phyloP scores from a whole-genome alignment of 2,888 invertebrate genomes.

The Macrosiphum euphorbiae region DNA sequence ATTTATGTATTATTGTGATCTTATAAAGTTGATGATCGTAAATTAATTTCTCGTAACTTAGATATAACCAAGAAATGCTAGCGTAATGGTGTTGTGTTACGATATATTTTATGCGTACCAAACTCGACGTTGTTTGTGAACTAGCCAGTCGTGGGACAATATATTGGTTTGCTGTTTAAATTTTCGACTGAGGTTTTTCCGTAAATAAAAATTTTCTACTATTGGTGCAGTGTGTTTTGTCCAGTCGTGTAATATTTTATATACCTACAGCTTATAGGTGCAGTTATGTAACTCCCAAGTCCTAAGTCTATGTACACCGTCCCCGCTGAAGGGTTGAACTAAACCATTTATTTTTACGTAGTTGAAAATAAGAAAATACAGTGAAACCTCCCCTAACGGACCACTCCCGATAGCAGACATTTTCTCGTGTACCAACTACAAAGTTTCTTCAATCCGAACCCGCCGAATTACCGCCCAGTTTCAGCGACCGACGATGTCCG shows the following conservation, averaged over 20 bases:
- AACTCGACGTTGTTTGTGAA: neutral
- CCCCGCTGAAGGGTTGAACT: neutral
- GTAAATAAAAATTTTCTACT: neutral
- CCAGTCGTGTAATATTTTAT: neutral
- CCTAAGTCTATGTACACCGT: neutral
- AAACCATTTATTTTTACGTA: neutral
- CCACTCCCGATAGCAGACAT: no score
- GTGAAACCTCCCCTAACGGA: no score
- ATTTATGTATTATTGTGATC: conserved; percentile 22
- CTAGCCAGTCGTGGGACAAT: neutral
- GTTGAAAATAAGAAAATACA: neutral
- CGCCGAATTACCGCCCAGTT: no score
- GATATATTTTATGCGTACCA: neutral
- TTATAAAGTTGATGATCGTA: conserved; percentile 46
- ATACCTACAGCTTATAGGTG: neutral
- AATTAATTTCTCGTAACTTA: conserved; percentile 35
- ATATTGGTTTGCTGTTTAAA: neutral
- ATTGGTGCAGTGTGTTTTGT: neutral
- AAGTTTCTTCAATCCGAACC: no score
- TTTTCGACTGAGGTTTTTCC: neutral
- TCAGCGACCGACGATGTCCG: no score
- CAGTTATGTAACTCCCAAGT: neutral
- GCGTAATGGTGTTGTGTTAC: neutral
- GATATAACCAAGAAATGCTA: neutral
- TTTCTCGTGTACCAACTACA: no score